These are phyloP conservation scores for Camptogramma bilineatum DNA, from an alignment of 2,888 invertebrate species.

Conservation along the genomic window DNA sequence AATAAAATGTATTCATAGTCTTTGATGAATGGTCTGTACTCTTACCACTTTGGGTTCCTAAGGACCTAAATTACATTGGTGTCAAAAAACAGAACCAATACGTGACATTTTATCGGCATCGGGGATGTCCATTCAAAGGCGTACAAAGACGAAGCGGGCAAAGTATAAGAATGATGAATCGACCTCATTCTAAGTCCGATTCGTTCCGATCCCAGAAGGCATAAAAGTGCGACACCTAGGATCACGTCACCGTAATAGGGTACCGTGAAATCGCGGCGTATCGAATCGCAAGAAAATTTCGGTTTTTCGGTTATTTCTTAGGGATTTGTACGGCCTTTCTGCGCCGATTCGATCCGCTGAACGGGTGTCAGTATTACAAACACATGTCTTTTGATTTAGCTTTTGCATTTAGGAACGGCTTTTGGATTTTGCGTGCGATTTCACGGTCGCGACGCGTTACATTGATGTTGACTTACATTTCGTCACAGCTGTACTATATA, in stretches of 20 bases:
- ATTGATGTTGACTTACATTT: slow-evolving; percentile 85
- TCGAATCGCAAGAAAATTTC: slow-evolving; percentile 85
- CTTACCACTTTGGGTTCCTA: slow-evolving; percentile 8
- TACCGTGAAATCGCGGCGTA: slow-evolving; percentile 80
- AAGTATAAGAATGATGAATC: slow-evolving; percentile 84
- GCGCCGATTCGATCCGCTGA: slow-evolving; percentile 79
- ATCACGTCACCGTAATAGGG: slow-evolving; percentile 61
- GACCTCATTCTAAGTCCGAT: slow-evolving; percentile 72
- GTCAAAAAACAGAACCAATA: slow-evolving; percentile 65
- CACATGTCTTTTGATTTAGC: slow-evolving; percentile 81
- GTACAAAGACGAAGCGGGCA: slow-evolving; percentile 64
- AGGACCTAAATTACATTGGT: slow-evolving; percentile 50
- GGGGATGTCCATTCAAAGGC: slow-evolving; percentile 75
- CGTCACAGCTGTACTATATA: slow-evolving; percentile 80
- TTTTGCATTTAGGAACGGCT: slow-evolving; percentile 69
- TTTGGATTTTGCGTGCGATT: slow-evolving; percentile 81
- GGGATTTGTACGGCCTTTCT: slow-evolving; percentile 85
- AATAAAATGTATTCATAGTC: not conserved
- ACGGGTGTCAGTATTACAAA: slow-evolving; percentile 84
- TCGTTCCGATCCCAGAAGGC: slow-evolving; percentile 75
- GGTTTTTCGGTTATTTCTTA: slow-evolving; percentile 86
- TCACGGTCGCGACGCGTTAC: slow-evolving; percentile 80
- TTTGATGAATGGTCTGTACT: not conserved
- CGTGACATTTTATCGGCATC: slow-evolving; percentile 75
- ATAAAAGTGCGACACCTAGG: slow-evolving; percentile 75